Evolutionary conservation across 2,113 vertebrate genomes (phyloP).

Genomic region (Plotosus lineatus): DNA sequence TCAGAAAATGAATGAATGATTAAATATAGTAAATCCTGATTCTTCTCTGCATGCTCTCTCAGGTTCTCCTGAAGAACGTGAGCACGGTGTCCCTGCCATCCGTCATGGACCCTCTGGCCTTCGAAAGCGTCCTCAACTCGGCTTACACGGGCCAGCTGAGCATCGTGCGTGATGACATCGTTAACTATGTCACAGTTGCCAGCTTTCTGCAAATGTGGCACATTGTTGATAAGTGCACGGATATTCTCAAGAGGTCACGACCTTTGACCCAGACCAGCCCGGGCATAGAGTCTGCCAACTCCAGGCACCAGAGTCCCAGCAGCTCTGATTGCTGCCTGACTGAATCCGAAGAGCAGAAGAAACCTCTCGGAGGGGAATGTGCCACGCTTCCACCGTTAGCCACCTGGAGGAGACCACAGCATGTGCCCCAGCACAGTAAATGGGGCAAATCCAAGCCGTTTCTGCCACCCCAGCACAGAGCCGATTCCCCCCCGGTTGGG

Average conservation of each 20-base stretch:
- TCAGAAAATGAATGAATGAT: no score
- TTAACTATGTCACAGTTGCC: slow-evolving; percentile 91
- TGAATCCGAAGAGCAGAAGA: slow-evolving; percentile 33
- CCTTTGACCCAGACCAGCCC: slow-evolving; percentile 34
- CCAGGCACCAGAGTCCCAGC: slow-evolving; percentile 86
- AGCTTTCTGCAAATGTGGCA: slow-evolving; percentile 98
- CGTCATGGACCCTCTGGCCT: slow-evolving; percentile 86
- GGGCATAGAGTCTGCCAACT: slow-evolving; percentile 47
- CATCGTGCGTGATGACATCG: slow-evolving; percentile 86
- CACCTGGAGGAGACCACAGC: slow-evolving; percentile 43
- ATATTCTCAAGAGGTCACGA: slow-evolving; percentile 75
- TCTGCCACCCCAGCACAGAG: slow-evolving; percentile 27
- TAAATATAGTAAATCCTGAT: no score
- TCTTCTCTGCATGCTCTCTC: slow-evolving; percentile 41
- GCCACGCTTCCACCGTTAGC: slow-evolving; percentile 32
- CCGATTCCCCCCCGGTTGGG: slow-evolving; percentile 20
- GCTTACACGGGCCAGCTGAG: slow-evolving; percentile 87
- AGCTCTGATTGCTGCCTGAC: slow-evolving; percentile 82
- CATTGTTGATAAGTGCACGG: slow-evolving; percentile 93
- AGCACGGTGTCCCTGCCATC: slow-evolving; percentile 84
- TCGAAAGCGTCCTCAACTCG: slow-evolving; percentile 85
- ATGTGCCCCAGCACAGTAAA: slow-evolving; percentile 37
- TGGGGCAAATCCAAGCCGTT: slow-evolving; percentile 38
- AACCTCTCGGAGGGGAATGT: slow-evolving; percentile 18
- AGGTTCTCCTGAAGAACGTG: slow-evolving; percentile 91